Evolutionary conservation across 1,140 invertebrate genomes (phyloP).

Genomic region (Dreissena polymorpha): DNA sequence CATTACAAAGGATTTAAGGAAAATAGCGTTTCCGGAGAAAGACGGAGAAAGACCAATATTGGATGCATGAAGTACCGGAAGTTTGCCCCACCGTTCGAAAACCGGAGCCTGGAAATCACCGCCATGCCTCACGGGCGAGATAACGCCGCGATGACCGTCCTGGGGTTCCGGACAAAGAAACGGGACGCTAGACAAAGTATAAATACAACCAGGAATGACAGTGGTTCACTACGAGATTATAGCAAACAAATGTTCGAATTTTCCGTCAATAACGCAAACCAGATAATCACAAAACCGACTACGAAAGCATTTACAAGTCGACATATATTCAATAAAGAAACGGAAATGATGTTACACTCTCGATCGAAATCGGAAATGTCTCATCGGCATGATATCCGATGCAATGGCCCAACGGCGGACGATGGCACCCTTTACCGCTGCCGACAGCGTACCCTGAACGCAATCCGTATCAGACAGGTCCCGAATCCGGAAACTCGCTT

Average conservation of each 20-base stretch:
- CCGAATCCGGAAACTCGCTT: conserved; percentile 13
- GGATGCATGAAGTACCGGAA: conserved; percentile 1
- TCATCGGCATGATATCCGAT: not conserved
- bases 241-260: conserved; percentile 51
- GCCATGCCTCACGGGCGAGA: conserved; percentile 28
- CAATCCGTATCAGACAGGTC: conserved; percentile 4
- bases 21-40: too few relatives aligned
- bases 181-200: not conserved
- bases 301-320: too few relatives aligned
- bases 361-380: not conserved
- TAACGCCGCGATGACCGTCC: conserved; percentile 16
- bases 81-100: conserved; percentile 49
- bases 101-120: conserved; percentile 37
- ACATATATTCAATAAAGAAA: too few relatives aligned
- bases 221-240: conserved; percentile 39
- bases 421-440: conserved; percentile 21
- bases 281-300: not conserved
- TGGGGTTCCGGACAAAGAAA: conserved; percentile 2
- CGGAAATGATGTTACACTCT: too few relatives aligned
- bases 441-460: conserved; percentile 28
- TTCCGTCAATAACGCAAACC: not conserved
- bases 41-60: too few relatives aligned
- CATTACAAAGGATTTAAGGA: too few relatives aligned
- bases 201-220: conserved; percentile 4
- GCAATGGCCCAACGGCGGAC: conserved; percentile 26